A percentile compares a stretch with the other conserved stretches of the same genome.
Evolutionary conservation across 2,113 vertebrate genomes (phyloP).

Genomic region (Xiphophorus hellerii): DNA sequence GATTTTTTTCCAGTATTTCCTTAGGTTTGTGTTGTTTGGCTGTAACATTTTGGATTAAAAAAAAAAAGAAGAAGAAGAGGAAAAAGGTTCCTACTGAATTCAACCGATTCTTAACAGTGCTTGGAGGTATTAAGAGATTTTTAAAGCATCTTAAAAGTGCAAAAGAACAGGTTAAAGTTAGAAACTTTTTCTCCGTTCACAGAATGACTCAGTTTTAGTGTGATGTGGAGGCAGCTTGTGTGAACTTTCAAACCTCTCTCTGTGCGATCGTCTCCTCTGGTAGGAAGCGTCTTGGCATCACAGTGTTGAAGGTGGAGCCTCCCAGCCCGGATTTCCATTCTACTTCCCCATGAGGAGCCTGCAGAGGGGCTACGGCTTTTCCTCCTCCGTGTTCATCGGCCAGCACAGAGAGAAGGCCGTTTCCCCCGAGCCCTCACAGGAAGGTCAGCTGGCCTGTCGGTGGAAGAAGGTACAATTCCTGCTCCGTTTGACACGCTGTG

Average conservation of each 20-base stretch:
- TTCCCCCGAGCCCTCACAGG: constrained; percentile 82
- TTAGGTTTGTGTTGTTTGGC: background rate
- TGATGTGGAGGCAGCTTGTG: no score
- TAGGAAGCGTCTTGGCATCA: constrained; percentile 85
- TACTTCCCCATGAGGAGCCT: constrained; percentile 85
- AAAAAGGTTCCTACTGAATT: background rate
- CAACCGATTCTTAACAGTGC: background rate
- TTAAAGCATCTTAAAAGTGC: no score
- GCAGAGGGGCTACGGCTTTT: constrained; percentile 82
- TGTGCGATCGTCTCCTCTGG: background rate
- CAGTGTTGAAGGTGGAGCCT: constrained; percentile 82
- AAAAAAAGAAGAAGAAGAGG: no score
- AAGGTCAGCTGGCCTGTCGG: constrained; percentile 89
- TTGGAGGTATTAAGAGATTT: background rate
- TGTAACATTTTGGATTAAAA: background rate
- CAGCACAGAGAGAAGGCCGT: constrained; percentile 84
- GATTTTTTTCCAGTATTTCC: background rate
- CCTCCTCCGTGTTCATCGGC: constrained; percentile 83
- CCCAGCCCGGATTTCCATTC: constrained; percentile 86
- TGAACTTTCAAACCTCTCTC: constrained; percentile 1
- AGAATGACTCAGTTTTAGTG: no score
- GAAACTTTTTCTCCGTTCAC: no score
- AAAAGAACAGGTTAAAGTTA: no score
- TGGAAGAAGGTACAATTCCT: constrained; percentile 88
- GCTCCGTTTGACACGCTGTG: background rate